phyloP scores from a whole-genome alignment of 2,888 invertebrate genomes.

The Phengaris alcon region DNA sequence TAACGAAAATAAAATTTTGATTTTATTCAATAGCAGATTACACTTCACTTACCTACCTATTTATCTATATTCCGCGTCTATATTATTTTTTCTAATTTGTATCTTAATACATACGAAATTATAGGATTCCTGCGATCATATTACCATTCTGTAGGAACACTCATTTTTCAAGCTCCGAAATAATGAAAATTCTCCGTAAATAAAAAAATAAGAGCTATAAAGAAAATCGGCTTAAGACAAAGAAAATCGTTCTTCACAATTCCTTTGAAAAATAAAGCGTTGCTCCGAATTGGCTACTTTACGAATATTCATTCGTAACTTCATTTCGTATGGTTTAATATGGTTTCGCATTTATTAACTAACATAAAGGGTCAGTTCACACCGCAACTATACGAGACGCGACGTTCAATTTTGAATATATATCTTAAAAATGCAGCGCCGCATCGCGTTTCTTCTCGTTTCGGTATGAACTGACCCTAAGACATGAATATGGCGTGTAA shows the following conservation, averaged over 20 bases:
- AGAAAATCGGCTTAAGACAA: constrained; percentile 21
- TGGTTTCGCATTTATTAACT: not conserved
- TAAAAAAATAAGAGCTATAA: not conserved
- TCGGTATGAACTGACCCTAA: no score
- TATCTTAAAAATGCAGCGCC: no score
- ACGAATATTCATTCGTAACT: not conserved
- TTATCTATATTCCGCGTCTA: no score
- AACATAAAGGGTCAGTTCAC: not conserved
- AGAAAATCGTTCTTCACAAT: constrained; percentile 1
- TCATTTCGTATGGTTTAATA: not conserved
- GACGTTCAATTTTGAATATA: no score
- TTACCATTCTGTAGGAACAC: not conserved
- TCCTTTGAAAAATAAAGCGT: constrained; percentile 8
- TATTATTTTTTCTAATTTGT: not conserved
- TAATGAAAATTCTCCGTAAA: constrained; percentile 14
- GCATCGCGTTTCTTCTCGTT: no score
- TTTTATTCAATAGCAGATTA: no score
- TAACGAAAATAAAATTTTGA: no score
- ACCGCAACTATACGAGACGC: no score
- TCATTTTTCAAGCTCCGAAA: not conserved
- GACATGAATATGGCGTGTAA: no score
- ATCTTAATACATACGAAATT: not conserved
- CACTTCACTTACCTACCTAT: no score
- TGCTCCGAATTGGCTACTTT: not conserved
- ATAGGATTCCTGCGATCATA: not conserved